Evolutionary conservation across 2,113 vertebrate genomes (phyloP).

Genomic region (Tachysurus fulvidraco): DNA sequence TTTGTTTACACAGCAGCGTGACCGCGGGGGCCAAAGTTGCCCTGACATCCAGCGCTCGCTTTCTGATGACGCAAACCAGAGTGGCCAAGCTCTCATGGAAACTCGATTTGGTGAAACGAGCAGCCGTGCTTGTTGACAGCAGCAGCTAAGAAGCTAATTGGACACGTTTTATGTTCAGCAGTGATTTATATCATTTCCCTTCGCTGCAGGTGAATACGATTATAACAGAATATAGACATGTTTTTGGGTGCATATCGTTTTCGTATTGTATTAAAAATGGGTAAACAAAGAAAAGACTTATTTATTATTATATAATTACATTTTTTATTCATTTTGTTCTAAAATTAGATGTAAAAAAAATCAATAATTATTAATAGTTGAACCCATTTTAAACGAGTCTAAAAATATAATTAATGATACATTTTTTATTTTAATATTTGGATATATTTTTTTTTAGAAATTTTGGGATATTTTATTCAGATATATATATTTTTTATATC

Average conservation of each 20-base stretch:
- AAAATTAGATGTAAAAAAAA: background rate
- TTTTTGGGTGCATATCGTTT: background rate
- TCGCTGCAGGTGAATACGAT: background rate
- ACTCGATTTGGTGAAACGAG: slow-evolving; percentile 37
- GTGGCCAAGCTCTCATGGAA: slow-evolving; percentile 19
- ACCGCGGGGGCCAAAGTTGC: slow-evolving; percentile 15
- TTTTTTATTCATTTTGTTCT: no score
- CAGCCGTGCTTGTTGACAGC: slow-evolving; percentile 1
- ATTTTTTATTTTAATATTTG: background rate
- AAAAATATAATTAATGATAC: background rate
- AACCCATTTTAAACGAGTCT: background rate
- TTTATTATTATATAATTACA: background rate
- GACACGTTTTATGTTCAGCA: background rate
- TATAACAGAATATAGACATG: background rate
- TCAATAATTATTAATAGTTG: background rate
- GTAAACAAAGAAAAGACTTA: no score
- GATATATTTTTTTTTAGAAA: background rate
- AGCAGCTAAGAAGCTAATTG: slow-evolving; percentile 27
- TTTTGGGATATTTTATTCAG: no score
- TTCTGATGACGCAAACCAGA: slow-evolving; percentile 37
- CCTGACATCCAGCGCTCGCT: slow-evolving; percentile 28
- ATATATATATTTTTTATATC: no score
- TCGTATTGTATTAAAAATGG: no score
- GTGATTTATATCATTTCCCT: slow-evolving; percentile 8
- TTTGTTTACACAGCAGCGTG: slow-evolving; percentile 43